A percentile compares a stretch with the other conserved stretches of the same genome.
phyloP scores from a whole-genome alignment of 2,797 vertebrate genomes.

The Sardinella longiceps region DNA sequence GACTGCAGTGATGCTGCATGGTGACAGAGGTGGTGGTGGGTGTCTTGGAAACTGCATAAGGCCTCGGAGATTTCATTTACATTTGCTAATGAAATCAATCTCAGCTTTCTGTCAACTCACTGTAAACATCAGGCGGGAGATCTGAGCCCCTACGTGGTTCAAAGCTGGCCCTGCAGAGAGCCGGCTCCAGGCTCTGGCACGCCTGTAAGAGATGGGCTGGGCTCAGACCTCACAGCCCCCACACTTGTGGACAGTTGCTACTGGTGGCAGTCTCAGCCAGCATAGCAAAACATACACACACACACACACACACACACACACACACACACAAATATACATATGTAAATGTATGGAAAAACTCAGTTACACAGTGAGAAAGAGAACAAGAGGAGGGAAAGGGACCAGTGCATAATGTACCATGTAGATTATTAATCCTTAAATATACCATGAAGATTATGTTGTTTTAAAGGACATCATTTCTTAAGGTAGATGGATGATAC shows the following conservation, averaged over 20 bases:
- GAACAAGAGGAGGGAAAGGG: too few species aligned
- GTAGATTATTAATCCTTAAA: too few species aligned
- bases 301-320: background rate
- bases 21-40: background rate
- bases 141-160: conserved; percentile 30
- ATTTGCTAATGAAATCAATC: conserved; percentile 50
- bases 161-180: conserved; percentile 29
- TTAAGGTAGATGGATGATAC: too few species aligned
- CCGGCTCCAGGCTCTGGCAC: conserved; percentile 16
- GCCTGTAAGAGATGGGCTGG: background rate
- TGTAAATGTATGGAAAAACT: too few species aligned
- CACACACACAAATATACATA: background rate
- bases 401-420: too few species aligned
- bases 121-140: conserved; percentile 43
- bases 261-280: background rate
- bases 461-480: too few species aligned
- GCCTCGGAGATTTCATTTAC: conserved; percentile 43
- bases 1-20: background rate
- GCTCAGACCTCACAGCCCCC: background rate
- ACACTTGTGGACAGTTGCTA: background rate
- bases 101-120: conserved; percentile 37
- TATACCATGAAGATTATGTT: too few species aligned
- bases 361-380: too few species aligned
- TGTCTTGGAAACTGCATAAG: conserved; percentile 33
- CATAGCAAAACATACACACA: background rate